Evolutionary conservation across 1,140 invertebrate species (phyloP).

Genomic region (Pristionchus pacificus): DNA sequence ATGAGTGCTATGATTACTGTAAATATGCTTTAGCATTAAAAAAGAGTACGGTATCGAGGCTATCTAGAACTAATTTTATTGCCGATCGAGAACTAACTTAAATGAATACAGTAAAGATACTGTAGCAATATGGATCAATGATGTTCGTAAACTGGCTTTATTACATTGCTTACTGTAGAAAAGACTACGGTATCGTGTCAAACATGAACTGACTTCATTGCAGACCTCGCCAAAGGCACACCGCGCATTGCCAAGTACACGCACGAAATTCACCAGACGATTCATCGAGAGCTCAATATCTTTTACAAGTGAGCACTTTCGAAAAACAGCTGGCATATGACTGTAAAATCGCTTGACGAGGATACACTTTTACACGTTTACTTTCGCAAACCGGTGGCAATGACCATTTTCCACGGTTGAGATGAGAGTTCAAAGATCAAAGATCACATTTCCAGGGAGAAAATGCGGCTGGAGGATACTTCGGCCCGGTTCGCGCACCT

Average conservation of each 20-base stretch:
- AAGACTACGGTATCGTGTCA: not conserved
- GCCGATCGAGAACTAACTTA: not conserved
- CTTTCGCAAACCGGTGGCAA: too few relatives aligned
- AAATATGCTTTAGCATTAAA: not conserved
- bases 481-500: not conserved
- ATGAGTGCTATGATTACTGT: not conserved
- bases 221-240: not conserved
- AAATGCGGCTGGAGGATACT: not conserved
- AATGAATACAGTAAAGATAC: not conserved
- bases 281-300: not conserved
- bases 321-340: too few relatives aligned
- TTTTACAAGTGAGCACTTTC: not conserved
- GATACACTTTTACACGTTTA: too few relatives aligned
- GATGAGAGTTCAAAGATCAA: not conserved
- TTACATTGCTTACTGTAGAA: not conserved
- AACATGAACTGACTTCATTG: not conserved
- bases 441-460: not conserved
- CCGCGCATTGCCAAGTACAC: not conserved
- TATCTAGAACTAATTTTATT: not conserved
- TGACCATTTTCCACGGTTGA: not conserved
- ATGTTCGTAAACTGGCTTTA: not conserved
- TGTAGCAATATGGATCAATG: not conserved
- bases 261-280: not conserved
- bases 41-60: not conserved
- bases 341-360: too few relatives aligned